phyloP scores from a whole-genome alignment of 2,797 vertebrate species.

The Tapera naevia region DNA sequence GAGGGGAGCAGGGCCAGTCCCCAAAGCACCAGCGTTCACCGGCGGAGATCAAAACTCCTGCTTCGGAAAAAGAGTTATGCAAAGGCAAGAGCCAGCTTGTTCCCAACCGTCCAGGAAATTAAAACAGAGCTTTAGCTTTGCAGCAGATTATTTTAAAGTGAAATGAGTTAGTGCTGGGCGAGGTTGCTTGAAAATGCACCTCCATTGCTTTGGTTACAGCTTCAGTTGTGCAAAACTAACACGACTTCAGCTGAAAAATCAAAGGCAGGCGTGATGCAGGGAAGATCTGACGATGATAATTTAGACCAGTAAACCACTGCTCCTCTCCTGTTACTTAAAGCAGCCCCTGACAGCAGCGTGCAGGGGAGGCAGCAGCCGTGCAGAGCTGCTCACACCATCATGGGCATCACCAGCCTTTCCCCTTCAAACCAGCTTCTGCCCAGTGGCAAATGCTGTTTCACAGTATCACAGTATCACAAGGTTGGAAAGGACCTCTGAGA shows the following conservation, averaged over 20 bases:
- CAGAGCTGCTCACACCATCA: rapidly evolving
- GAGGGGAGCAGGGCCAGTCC: not conserved
- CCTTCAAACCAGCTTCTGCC: not conserved
- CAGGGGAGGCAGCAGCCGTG: not conserved
- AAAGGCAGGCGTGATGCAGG: not conserved
- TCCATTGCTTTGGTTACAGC: not conserved
- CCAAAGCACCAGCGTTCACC: not conserved
- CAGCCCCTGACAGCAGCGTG: not conserved
- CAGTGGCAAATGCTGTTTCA: not conserved
- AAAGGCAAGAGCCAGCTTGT: not conserved
- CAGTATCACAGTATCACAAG: too few species aligned
- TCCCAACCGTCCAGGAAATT: conserved; percentile 11
- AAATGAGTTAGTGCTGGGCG: not conserved
- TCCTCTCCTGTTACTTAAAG: not conserved
- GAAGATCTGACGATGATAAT: not conserved
- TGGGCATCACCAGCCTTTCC: not conserved
- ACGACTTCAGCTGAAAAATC: not conserved
- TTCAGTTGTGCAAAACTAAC: not conserved
- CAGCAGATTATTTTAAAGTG: not conserved
- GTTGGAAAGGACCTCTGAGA: too few species aligned
- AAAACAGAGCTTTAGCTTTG: not conserved
- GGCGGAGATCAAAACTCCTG: not conserved
- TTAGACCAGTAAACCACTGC: not conserved
- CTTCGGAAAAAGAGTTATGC: not conserved
- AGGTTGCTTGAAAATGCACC: not conserved